Percentiles rank a stretch among this genome's conserved stretches.
Conservation (phyloP, 2,797 vertebrate genomes). For the Takifugu rubripes region DNA sequence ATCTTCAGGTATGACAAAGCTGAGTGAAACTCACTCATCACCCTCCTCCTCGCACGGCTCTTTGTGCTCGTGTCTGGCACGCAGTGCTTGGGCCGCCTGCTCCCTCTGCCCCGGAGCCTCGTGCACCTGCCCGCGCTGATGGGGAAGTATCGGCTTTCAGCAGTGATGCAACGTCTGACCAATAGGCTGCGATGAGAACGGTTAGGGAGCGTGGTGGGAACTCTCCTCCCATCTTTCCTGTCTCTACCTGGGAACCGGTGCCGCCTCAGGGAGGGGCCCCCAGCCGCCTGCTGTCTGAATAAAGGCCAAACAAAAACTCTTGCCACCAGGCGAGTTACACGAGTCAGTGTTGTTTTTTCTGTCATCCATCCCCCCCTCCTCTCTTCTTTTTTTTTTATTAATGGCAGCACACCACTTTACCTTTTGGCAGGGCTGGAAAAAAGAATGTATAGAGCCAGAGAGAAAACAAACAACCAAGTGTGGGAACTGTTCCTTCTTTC, state of each 20-base stretch:
- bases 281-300: conserved; percentile 65
- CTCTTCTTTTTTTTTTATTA: conserved; percentile 50
- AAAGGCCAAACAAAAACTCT: conserved; percentile 77
- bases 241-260: conserved; percentile 75
- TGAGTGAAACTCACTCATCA: conserved; percentile 66
- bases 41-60: conserved; percentile 39
- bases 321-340: conserved; percentile 80
- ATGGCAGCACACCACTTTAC: conserved; percentile 72
- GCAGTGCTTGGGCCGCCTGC: conserved; percentile 40
- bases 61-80: conserved; percentile 58
- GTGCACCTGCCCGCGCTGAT: conserved; percentile 74
- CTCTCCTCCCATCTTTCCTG: conserved; percentile 80
- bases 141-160: conserved; percentile 62
- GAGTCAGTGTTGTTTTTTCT: conserved; percentile 74
- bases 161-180: conserved; percentile 73
- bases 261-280: conserved; percentile 73
- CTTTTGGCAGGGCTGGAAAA: conserved; percentile 65
- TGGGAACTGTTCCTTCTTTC: conserved; percentile 74
- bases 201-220: conserved; percentile 82
- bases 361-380: conserved; percentile 40
- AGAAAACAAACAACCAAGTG: conserved; percentile 77
- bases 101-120: conserved; percentile 59
- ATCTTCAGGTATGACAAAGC: conserved; percentile 58
- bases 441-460: conserved; percentile 49
- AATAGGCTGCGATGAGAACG: conserved; percentile 80